Evolutionary conservation across 2,113 vertebrate genomes (phyloP).

Genomic region (Zingel zingel): DNA sequence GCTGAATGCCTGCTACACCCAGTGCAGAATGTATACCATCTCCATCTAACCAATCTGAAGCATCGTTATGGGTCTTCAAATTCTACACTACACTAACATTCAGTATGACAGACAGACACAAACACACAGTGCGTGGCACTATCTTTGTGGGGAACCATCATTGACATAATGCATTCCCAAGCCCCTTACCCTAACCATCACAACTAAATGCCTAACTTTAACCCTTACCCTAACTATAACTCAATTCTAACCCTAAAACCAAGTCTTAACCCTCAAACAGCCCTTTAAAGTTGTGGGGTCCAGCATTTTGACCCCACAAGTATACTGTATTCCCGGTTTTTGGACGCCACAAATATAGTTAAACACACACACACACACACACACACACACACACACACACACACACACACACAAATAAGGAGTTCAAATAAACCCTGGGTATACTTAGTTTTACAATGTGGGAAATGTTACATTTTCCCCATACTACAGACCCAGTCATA

Average conservation of each 20-base stretch:
- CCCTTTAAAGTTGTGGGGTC: no score
- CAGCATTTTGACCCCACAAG: no score
- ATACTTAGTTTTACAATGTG: constrained; percentile 51
- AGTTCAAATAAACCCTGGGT: constrained; percentile 32
- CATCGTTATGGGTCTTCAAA: not conserved
- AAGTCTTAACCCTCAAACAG: no score
- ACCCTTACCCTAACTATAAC: no score
- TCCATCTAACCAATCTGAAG: constrained; percentile 2
- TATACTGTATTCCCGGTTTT: no score
- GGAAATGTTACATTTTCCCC: constrained; percentile 42
- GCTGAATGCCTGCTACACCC: not conserved
- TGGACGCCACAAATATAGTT: no score
- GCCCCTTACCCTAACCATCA: no score
- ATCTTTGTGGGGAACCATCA: no score
- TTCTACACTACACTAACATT: not conserved
- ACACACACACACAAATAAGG: constrained; percentile 51
- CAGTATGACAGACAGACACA: constrained; percentile 6
- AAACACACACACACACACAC: no score
- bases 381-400: not conserved
- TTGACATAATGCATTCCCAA: no score
- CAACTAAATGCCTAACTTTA: no score
- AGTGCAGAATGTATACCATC: not conserved
- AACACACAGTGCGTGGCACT: not conserved
- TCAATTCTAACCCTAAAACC: no score
- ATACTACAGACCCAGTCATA: constrained; percentile 4